Base-by-base conservation (phyloP, 2,888 invertebrate genomes). In the Melanargia galathea region DNA sequence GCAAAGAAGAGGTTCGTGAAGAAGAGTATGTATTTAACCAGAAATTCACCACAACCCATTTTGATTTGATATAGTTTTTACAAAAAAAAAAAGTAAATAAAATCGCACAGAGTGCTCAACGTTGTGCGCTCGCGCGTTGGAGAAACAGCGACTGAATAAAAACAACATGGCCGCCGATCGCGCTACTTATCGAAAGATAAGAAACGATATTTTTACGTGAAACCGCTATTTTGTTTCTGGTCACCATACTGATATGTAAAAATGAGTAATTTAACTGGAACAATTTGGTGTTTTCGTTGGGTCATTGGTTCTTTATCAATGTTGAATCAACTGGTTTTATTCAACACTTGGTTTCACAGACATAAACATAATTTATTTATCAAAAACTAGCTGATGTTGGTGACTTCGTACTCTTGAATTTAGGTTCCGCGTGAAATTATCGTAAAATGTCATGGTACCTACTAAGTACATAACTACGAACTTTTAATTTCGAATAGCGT, bases 1-100 rank as follows among this genome's bases (percentile, higher is more conserved):
- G 94, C 94, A 82, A 95, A 95, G 67, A 95, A 80, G 60, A 95
- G 82, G 75, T 96, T 96, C 79, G 95, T 94, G 78, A 95, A 91
- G 84, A 96, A 96, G 72, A 96, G 91, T 49, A 96, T 92, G 75
- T 95, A 96, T 88, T 96, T 96, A 68, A 95, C 93, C 72, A 94
- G 89, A 73, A 94, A 93, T 86, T 94, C 94, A 81, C 94, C 95
- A 73, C 94, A 94, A 80, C 93, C 93, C 94, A 94, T 94, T 70
- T 86, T 92, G 76, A 63, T 58, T 54, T 52, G 55, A 22, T 33
- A 22, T 49, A 18, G n/a, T 49, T 45, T 58, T 49, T 22, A 58
- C 62, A 24, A 43, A 40, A 20, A 33, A 20, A 33, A 40, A 52
- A 46, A 20, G 59, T 24, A 51, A 51, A 20, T 30, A 49, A 60